Evolutionary conservation across 1,140 invertebrate genomes (phyloP).

Genomic region (Condylostylus longicornis): DNA sequence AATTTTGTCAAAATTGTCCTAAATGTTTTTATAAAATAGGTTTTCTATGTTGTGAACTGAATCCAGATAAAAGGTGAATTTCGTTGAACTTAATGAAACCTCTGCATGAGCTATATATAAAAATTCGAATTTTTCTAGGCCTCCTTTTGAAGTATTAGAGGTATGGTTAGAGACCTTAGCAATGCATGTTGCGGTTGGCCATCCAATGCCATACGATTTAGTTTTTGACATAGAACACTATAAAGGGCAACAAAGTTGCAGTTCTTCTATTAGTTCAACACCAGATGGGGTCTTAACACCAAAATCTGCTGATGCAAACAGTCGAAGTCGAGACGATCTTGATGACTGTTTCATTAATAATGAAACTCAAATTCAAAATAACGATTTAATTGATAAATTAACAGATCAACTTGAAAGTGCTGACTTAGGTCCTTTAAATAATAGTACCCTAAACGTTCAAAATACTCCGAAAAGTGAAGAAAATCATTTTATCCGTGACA

Average conservation of each 20-base stretch:
- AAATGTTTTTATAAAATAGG: conserved; percentile 76
- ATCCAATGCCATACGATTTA: conserved; percentile 46
- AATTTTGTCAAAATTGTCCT: conserved; percentile 76
- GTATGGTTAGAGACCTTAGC: conserved; percentile 64
- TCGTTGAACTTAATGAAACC: background rate
- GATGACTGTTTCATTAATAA: conserved; percentile 6
- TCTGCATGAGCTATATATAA: background rate
- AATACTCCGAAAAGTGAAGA: conserved; percentile 8
- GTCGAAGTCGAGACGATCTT: conserved; percentile 23
- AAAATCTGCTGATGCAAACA: conserved; percentile 12
- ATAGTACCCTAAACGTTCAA: background rate
- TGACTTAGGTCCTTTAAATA: background rate
- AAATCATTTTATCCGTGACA: conserved; percentile 18
- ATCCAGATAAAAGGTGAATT: conserved; percentile 61
- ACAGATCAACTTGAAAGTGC: background rate
- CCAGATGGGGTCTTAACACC: conserved; percentile 26
- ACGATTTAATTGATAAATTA: background rate
- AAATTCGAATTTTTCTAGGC: conserved; percentile 45
- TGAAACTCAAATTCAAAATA: background rate
- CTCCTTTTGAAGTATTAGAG: conserved; percentile 73
- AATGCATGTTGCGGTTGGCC: conserved; percentile 50
- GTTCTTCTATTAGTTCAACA: conserved; percentile 15
- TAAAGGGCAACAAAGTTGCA: conserved; percentile 28
- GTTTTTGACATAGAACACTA: conserved; percentile 63
- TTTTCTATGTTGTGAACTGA: conserved; percentile 74